Base-by-base conservation (phyloP, 2,888 invertebrate genomes). In the Scotopteryx bipunctaria region DNA sequence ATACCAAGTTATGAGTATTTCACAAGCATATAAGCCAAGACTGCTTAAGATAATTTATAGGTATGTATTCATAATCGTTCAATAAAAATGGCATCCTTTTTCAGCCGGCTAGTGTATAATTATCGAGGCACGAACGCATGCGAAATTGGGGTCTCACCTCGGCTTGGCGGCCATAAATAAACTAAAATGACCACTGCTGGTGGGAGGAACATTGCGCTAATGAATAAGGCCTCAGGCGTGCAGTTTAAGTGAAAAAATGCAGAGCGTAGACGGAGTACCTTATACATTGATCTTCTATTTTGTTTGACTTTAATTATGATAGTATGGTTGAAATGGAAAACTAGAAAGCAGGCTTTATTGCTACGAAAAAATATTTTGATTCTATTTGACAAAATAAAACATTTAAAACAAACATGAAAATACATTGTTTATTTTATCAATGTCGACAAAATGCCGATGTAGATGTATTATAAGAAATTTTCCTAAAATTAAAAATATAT, bases 81-180 rank as follows among this genome's bases (percentile, higher is more conserved):
- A 77, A 83, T 82, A 79, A 84, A 86, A 82, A 85, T 80, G 81
- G 83, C 81, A 80, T 83, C 81, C 76, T 81, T 83, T 83, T 84
- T 83, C 79, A 86, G 78, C 64, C 71, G 63, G 81, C 86, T 83
- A 86, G 83, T 73, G 83, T 88, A 87, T 89, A 88, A 90, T 88
- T 90, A 89, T 86, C 78, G 76, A 80, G 83, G 79, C 79, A 81
- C 78, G 72, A 82, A 79, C 84, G 81, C 78, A 88, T 86, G 90
- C 90, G 80, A 90, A 89, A 90, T 90, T 89, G 86, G 90, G 87
- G 89, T 89, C 86, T 88, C 88, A 88, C 88, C 88, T 88, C 86
- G 78, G 61, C 76, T 73, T 79, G 76, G 73, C 80, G 78, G 76
- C 78, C 81, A 82, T 88, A 88, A 88, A 89, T 89, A 90, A 90